A percentile compares a stretch with the other conserved stretches of the same genome.
Evolutionary conservation across 1,140 invertebrate species (phyloP).

Genomic region (Penaeus indicus): DNA sequence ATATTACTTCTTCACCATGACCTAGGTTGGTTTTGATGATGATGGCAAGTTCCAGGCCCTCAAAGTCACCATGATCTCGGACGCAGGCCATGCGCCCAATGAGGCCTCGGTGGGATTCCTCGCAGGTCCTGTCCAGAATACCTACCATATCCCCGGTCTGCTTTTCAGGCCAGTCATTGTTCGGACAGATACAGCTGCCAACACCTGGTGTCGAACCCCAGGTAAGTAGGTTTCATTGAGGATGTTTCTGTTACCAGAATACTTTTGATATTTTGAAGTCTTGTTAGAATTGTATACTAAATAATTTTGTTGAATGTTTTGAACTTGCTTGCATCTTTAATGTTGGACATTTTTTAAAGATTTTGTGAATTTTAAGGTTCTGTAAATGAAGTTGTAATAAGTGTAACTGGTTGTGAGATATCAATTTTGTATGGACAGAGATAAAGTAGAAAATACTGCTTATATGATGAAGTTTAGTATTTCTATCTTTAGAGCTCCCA

Average conservation of each 20-base stretch:
- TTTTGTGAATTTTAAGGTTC: too few species aligned
- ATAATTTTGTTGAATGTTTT: not conserved
- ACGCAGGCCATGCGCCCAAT: slow-evolving; percentile 54
- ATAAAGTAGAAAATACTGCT: too few species aligned
- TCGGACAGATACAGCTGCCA: slow-evolving; percentile 67
- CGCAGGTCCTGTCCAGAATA: slow-evolving; percentile 33
- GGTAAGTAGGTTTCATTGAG: slow-evolving; percentile 56
- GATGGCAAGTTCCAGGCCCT: slow-evolving; percentile 59
- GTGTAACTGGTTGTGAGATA: too few species aligned
- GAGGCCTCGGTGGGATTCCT: slow-evolving; percentile 38
- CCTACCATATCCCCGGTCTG: slow-evolving; percentile 58
- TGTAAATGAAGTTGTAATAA: too few species aligned
- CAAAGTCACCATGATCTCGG: slow-evolving; percentile 58
- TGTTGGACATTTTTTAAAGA: not conserved
- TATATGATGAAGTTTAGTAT: too few species aligned
- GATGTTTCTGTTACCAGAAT: too few species aligned
- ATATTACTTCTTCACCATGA: not conserved
- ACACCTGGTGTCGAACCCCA: slow-evolving; percentile 67
- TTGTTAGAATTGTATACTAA: too few species aligned
- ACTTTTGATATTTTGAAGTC: too few species aligned
- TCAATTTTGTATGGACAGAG: too few species aligned
- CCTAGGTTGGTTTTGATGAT: slow-evolving; percentile 66
- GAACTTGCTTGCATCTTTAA: not conserved
- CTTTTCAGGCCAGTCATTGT: slow-evolving; percentile 42
- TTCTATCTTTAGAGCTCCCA: too few species aligned